Evolutionary conservation across 2,888 invertebrate species (phyloP), one percentile per base, ranked within the genome.

Genomic region (Cerastis rubricosa): DNA sequence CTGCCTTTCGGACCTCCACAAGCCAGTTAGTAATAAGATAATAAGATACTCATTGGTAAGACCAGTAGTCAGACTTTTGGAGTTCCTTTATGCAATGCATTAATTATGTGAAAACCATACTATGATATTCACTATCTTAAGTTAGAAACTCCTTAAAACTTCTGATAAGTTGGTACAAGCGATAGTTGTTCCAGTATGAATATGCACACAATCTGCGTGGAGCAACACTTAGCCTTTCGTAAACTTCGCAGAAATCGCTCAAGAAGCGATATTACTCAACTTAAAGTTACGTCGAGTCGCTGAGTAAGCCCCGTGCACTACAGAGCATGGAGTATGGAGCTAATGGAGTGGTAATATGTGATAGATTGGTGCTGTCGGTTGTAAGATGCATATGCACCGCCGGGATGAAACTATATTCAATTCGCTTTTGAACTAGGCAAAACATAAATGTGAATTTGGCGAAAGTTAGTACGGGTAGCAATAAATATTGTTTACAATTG

Each of bases 231-330:
- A 72, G 66, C 54, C 40, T 67, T 74, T 74, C 76, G 74, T 71
- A 76, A 85, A 85, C 75, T 85, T 77, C 29, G 57, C 35, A 49
- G 81, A 66, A 81, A 84, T 74, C 81, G 80, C 72, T 80, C 78
- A 78, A 75, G 78, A 78, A 80, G 73, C 81, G 66, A 77, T 87
- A 87, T 85, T 76, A 81, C 80, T 78, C 67, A 77, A 80, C 73
- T 76, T 54, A 71, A 87, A 87, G 78, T 87, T 80, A 71, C 74
- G 45, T 68, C 17, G 29, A 73, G 76, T 78, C 70, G 68, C 70
- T 73, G 73, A 79, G 73, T 80, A 81, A 84, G 80, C 73, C 69
- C 70, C 73, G 63, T 71, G 35, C 29, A 71, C 80, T 83, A 40
- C 29, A 54, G 29, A 22, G 19, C 54, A 54, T 0, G 25, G 67